These are phyloP conservation scores for Girardinichthys multiradiatus DNA, from an alignment of 2,113 vertebrate species.

Conservation along the genomic window DNA sequence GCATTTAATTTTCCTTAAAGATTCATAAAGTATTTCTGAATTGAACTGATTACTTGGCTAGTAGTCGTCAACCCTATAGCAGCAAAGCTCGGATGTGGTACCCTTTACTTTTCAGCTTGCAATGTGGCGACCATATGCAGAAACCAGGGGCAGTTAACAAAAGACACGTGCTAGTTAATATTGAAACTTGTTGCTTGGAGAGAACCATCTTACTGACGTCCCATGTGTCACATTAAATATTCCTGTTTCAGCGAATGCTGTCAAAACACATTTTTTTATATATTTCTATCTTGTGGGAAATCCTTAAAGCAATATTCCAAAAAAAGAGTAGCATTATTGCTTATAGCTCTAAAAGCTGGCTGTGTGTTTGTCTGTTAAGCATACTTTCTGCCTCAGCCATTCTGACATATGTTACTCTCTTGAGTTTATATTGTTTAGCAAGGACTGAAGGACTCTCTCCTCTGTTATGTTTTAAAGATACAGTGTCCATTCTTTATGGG, in stretches of 20 bases:
- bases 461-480: neutral
- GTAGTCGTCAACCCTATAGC: too few species aligned
- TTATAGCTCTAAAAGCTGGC: conserved; percentile 29
- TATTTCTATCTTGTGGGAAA: neutral
- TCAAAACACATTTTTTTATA: conserved; percentile 13
- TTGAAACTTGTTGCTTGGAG: conserved; percentile 50
- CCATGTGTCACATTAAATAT: conserved; percentile 50
- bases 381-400: conserved; percentile 6
- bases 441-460: neutral
- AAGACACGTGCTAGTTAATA: conserved; percentile 45
- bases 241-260: conserved; percentile 30
- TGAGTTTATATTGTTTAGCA: conserved; percentile 24
- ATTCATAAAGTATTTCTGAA: neutral
- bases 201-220: conserved; percentile 42
- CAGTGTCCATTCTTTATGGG: conserved; percentile 6
- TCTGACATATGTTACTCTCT: conserved; percentile 2
- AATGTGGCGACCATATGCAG: neutral
- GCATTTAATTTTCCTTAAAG: neutral
- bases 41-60: too few species aligned
- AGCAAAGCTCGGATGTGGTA: neutral
- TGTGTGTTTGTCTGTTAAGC: conserved; percentile 20
- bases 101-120: neutral
- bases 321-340: conserved; percentile 18
- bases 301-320: conserved; percentile 19
- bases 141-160: conserved; percentile 14